Evolutionary conservation across 2,113 vertebrate genomes (phyloP).

Genomic region (Calcarius ornatus): DNA sequence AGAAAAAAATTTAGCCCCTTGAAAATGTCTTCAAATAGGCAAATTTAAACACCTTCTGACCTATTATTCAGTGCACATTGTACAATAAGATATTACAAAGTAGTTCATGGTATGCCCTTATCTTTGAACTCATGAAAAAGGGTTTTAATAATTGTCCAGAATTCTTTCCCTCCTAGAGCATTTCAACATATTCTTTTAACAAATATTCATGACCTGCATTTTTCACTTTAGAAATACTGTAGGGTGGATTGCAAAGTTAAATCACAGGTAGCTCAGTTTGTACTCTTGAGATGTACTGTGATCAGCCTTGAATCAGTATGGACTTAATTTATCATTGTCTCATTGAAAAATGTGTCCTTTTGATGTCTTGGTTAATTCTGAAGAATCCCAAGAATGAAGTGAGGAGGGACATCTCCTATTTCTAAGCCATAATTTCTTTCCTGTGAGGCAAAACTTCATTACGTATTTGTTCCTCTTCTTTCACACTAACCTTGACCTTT

Average conservation of each 20-base stretch:
- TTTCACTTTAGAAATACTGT: neutral
- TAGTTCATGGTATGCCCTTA: neutral
- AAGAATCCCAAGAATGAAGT: neutral
- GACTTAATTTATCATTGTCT: neutral
- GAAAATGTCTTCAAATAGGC: neutral
- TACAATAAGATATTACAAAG: neutral
- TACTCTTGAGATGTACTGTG: neutral
- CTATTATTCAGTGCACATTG: neutral
- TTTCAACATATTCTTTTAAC: neutral
- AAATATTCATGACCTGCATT: neutral
- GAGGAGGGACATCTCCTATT: neutral
- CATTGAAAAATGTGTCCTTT: neutral
- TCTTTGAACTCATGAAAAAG: neutral
- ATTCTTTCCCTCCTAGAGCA: neutral
- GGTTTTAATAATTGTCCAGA: neutral
- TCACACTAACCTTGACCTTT: slow-evolving; percentile 14
- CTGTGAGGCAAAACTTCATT: neutral
- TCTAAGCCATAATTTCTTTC: neutral
- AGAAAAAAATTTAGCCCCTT: neutral
- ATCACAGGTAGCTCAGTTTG: neutral
- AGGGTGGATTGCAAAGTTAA: neutral
- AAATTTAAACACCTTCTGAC: neutral
- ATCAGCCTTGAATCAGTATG: neutral
- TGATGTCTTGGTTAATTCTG: neutral
- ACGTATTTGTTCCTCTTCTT: neutral